Conservation (phyloP, 2,888 invertebrate species). For the Drosophila stalkeri region DNA sequence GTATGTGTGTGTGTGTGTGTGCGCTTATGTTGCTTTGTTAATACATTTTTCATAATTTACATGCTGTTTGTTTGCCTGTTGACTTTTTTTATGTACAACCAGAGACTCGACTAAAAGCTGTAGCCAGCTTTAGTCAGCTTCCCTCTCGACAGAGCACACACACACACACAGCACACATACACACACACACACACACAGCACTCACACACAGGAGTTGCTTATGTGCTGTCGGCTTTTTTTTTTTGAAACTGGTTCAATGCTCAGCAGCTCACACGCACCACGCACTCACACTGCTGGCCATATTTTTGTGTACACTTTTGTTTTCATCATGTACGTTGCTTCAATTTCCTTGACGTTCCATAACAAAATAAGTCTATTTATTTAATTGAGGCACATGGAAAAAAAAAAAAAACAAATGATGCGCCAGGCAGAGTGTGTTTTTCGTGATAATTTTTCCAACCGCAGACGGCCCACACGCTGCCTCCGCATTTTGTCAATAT, state of each 20-base stretch:
- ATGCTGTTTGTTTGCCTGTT: conserved; percentile 75
- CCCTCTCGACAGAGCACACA: conserved; percentile 7
- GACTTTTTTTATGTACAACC: conserved; percentile 75
- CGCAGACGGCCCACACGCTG: conserved; percentile 4
- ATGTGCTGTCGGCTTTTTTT: conserved; percentile 36
- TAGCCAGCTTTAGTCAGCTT: conserved; percentile 37
- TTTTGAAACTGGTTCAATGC: conserved; percentile 65
- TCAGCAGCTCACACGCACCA: conserved; percentile 17
- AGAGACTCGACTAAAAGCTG: conserved; percentile 77
- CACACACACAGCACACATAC: background rate
- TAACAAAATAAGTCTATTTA: conserved; percentile 76
- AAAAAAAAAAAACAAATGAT: background rate
- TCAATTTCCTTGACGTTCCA: conserved; percentile 66
- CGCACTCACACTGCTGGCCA: conserved; percentile 12
- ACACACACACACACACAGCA: conserved; percentile 1
- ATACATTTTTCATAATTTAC: conserved; percentile 80
- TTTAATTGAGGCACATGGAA: conserved; percentile 70
- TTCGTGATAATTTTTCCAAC: conserved; percentile 35
- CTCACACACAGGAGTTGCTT: background rate
- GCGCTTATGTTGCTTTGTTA: conserved; percentile 68
- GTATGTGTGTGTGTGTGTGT: conserved; percentile 22
- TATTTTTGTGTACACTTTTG: conserved; percentile 30
- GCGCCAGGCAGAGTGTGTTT: conserved; percentile 25
- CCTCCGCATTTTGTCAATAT: conserved; percentile 65
- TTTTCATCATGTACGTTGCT: conserved; percentile 43